Percentiles rank a stretch among this genome's conserved stretches.
Evolutionary conservation across 2,888 invertebrate species (phyloP).

Genomic region (Strigamia maritima): DNA sequence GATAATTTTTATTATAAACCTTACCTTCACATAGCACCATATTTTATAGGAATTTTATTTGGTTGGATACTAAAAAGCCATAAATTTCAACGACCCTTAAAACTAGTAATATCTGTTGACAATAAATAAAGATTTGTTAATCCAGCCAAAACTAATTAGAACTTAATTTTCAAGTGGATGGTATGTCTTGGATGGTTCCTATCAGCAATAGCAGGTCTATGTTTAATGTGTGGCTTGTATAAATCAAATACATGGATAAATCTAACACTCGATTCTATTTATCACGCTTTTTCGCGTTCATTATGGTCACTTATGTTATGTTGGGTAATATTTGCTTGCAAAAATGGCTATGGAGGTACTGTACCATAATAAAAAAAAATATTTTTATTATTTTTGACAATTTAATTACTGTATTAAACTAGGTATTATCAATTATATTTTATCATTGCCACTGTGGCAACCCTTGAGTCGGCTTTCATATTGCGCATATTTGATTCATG

Average conservation of each 20-base stretch:
- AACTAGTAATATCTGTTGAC: neutral
- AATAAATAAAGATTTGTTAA: too few species aligned
- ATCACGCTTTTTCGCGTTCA: conserved; percentile 53
- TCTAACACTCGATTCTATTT: conserved; percentile 44
- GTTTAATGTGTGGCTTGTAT: neutral
- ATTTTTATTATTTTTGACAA: neutral
- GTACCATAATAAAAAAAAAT: neutral
- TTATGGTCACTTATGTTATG: conserved; percentile 56
- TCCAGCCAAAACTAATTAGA: too few species aligned
- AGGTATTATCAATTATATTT: neutral
- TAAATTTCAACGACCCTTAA: neutral
- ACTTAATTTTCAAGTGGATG: neutral
- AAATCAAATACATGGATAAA: neutral
- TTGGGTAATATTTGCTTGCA: conserved; percentile 59
- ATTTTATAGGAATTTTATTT: neutral
- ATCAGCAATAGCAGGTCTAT: neutral
- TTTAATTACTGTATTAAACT: neutral
- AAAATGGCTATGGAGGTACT: conserved; percentile 56
- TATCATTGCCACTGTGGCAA: neutral
- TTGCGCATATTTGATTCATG: neutral
- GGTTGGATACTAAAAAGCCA: neutral
- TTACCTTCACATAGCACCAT: neutral
- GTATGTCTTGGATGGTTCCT: neutral
- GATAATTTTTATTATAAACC: neutral
- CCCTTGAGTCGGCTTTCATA: neutral